Percentiles rank a stretch among this genome's conserved stretches.
Conservation (phyloP, 2,797 vertebrate species). For the Paramormyrops hopkinsi region DNA sequence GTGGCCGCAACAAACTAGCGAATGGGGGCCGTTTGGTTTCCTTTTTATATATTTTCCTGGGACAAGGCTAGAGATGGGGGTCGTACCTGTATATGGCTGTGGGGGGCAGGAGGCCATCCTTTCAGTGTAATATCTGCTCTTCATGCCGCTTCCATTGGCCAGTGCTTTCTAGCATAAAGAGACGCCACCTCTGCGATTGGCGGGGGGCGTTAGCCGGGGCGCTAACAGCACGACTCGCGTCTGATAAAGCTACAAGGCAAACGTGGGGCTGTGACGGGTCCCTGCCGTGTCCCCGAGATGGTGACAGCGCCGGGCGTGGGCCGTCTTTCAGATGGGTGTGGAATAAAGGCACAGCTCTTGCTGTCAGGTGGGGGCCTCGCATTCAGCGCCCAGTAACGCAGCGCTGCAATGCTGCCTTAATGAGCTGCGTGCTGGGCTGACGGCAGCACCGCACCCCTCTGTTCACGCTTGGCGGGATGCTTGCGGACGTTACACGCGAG, state of each 20-base stretch:
- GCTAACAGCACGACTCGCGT: not conserved
- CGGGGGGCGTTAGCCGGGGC: not conserved
- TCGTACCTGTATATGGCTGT: not conserved
- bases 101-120: not conserved
- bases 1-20: not conserved
- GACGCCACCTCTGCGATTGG: not conserved
- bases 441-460: not conserved
- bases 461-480: not conserved
- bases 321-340: not conserved
- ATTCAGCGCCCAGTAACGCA: not conserved
- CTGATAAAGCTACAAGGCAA: not conserved
- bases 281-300: not conserved
- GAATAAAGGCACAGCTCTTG: not conserved
- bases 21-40: not conserved
- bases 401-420: not conserved
- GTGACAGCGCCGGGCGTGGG: not conserved
- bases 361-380: not conserved
- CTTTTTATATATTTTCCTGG: not conserved
- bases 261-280: not conserved
- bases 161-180: not conserved
- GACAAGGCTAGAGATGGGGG: not conserved
- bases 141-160: not conserved
- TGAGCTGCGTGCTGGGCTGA: not conserved
- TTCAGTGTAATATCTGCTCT: not conserved
- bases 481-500: not conserved